These are phyloP conservation scores for Campoletis raptor DNA, from an alignment of 2,888 invertebrate species.

Conservation along the genomic window DNA sequence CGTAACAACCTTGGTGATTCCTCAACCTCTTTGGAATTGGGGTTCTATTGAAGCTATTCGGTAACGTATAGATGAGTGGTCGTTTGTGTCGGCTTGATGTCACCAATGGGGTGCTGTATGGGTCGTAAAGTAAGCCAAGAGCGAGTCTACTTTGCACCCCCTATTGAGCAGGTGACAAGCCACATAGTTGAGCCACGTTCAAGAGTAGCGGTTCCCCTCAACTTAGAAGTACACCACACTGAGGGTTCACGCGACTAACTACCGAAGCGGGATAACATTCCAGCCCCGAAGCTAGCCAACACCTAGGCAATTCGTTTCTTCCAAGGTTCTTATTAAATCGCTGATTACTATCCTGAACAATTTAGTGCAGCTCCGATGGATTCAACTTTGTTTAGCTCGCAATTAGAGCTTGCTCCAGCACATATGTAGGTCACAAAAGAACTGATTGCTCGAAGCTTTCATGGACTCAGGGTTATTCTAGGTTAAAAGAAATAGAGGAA, in stretches of 20 bases:
- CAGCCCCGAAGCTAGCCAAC: not conserved
- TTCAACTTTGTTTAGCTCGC: slow-evolving; percentile 11
- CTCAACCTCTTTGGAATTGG: not conserved
- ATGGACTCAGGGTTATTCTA: slow-evolving; percentile 13
- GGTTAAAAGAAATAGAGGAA: slow-evolving; percentile 29
- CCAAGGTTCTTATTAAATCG: not conserved
- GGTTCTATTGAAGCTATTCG: not conserved
- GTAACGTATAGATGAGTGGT: not conserved
- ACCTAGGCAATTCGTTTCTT: not conserved
- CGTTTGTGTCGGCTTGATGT: not conserved
- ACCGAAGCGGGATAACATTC: not conserved
- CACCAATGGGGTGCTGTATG: not conserved
- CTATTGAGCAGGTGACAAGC: slow-evolving; percentile 1
- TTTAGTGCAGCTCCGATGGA: slow-evolving; percentile 1
- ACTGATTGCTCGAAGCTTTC: slow-evolving; percentile 38
- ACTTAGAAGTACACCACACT: not conserved
- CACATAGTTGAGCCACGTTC: not conserved
- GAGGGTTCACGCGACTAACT: not conserved
- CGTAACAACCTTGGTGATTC: not conserved
- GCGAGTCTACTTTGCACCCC: slow-evolving; percentile 6
- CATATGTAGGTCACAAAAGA: slow-evolving; percentile 46
- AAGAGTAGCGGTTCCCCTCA: not conserved
- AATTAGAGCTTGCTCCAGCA: slow-evolving; percentile 29
- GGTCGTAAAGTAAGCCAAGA: not conserved
- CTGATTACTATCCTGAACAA: slow-evolving; percentile 3